Evolutionary conservation across 2,113 vertebrate species (phyloP), one percentile per base, ranked within the genome.

Genomic region (Forbesichthys agassizii): DNA sequence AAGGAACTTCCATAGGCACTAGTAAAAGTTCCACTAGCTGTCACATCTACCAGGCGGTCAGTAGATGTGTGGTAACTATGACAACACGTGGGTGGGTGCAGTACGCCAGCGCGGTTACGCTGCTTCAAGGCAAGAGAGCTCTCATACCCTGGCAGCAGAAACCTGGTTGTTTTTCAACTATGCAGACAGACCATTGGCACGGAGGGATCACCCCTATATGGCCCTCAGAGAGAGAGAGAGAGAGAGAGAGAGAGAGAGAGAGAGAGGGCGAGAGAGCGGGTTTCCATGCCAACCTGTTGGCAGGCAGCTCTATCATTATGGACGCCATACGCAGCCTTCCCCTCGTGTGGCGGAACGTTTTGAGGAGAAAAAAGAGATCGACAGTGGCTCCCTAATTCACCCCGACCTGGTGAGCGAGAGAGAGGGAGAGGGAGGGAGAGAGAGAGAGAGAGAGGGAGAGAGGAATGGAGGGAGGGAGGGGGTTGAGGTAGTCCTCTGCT

Each of bases 251-350:
- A 56, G 33, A 33, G 49, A 52, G 27, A 61, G 36, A 61, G 59
- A 47, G 59, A 60, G 57, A 60, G 57, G 9, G 27, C 6, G 13
- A 27, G 52, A 66, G 53, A 18, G 51, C 52, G 48, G 66, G 75
- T 81, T 77, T 81, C 79, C 74, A 74, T 64, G 64, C 55, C 61
- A 71, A 77, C 74, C 70, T 60, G 77, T 59, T 74, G 77, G 77
- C 74, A 62, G 58, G 14, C 68, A 72, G 68, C 59, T 73, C 57
- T 73, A 64, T 73, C 66, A 78, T 80, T 75, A 84, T 48, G 33
- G 59, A 11, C 46, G 48, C 72, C 69, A 61, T 75, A 78, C 74
- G 74, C 65, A 60, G 72, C 52, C 59, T 46, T 20, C 49, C 54
- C 62, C 59, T n/a, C 54, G n/a, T 64, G 77, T 48, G 77, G 77